Evolutionary conservation across 2,888 invertebrate genomes (phyloP).

Genomic region (Taenaris catops): DNA sequence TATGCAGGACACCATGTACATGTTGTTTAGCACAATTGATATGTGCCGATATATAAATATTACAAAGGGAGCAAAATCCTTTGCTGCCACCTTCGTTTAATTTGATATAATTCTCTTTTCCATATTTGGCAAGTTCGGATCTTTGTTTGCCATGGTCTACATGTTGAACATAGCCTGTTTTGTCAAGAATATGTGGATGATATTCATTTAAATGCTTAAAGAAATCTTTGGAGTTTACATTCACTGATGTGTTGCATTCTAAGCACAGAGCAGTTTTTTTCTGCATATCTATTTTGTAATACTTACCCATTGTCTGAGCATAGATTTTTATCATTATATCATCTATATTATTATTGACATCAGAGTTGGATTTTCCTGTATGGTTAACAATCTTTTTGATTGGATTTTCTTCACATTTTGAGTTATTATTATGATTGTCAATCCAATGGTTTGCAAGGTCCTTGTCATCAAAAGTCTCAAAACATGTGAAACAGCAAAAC

Average conservation of each 20-base stretch:
- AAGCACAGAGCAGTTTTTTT: constrained; percentile 36
- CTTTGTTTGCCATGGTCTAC: constrained; percentile 39
- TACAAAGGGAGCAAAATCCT: constrained; percentile 47
- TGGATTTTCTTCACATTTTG: too few species aligned
- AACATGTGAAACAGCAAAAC: constrained; percentile 49
- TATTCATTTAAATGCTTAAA: constrained; percentile 16
- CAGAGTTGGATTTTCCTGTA: not conserved
- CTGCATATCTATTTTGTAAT: constrained; percentile 32
- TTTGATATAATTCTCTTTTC: constrained; percentile 40
- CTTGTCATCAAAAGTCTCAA: constrained; percentile 26
- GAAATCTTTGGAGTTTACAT: constrained; percentile 27
- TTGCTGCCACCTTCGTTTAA: constrained; percentile 43
- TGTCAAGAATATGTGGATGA: too few species aligned
- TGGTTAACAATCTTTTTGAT: too few species aligned
- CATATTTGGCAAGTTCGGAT: constrained; percentile 38
- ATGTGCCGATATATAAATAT: constrained; percentile 35
- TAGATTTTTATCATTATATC: constrained; percentile 22
- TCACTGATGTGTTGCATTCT: constrained; percentile 27
- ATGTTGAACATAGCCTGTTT: too few species aligned
- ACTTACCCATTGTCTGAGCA: constrained; percentile 27
- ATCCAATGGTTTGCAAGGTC: constrained; percentile 29
- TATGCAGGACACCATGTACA: constrained; percentile 37
- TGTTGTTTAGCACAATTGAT: constrained; percentile 39
- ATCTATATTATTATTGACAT: constrained; percentile 13
- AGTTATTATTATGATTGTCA: constrained; percentile 1